These are phyloP conservation scores for Larimichthys crocea DNA, from an alignment of 2,113 vertebrate species.

Conservation along the genomic window DNA sequence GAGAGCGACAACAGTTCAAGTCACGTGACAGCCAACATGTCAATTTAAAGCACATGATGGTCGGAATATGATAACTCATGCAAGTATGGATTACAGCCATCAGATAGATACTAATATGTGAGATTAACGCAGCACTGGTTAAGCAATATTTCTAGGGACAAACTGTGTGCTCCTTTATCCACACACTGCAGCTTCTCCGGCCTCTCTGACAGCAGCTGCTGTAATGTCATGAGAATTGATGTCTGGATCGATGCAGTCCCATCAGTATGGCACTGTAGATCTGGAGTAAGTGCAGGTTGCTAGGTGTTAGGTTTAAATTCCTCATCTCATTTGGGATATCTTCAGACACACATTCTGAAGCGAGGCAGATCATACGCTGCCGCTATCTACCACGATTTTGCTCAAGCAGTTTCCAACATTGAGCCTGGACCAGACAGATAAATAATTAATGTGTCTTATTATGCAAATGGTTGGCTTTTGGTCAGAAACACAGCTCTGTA, in stretches of 20 bases:
- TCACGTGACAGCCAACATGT: constrained; percentile 8
- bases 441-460: not conserved
- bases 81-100: not conserved
- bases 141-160: not conserved
- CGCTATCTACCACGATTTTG: not conserved
- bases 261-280: not conserved
- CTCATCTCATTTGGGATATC: not conserved
- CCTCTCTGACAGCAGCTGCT: not conserved
- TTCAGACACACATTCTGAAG: not conserved
- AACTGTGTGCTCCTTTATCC: not conserved
- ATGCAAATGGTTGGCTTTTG: not conserved
- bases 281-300: not conserved
- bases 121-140: not conserved
- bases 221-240: constrained; percentile 19
- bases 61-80: not conserved
- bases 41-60: not conserved
- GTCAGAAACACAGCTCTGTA: not conserved
- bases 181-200: not conserved
- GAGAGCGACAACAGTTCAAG: not conserved
- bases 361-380: not conserved
- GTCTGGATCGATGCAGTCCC: not conserved
- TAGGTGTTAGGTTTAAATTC: not conserved
- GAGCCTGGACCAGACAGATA: not conserved
- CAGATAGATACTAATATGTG: not conserved
- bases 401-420: not conserved